A percentile compares a stretch with the other conserved stretches of the same genome.
These are phyloP conservation scores for Triplophysa bombifrons DNA, from an alignment of 2,797 vertebrate species.

Conservation along the genomic window DNA sequence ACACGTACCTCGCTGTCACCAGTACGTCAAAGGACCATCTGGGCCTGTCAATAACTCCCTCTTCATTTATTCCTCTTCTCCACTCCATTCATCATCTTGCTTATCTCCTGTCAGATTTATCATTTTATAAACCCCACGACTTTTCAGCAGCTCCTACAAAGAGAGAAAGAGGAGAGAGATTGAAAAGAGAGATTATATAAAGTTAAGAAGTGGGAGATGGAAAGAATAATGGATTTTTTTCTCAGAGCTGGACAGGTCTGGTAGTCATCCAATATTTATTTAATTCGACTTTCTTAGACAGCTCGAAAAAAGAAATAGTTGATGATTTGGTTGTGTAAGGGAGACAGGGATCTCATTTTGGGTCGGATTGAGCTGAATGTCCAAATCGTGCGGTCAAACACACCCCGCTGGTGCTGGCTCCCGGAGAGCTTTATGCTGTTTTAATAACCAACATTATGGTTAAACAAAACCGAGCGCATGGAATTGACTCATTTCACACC, in stretches of 20 bases:
- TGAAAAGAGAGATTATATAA: constrained; percentile 24
- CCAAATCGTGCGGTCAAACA: neutral
- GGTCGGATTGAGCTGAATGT: neutral
- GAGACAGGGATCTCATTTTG: neutral
- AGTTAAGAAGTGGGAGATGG: constrained; percentile 7
- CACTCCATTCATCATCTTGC: constrained; percentile 48
- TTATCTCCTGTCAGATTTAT: constrained; percentile 47
- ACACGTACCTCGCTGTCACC: constrained; percentile 96
- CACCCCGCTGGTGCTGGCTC: neutral
- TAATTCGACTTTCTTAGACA: constrained; percentile 10
- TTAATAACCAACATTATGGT: neutral
- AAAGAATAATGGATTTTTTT: constrained; percentile 21
- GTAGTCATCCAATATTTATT: constrained; percentile 1
- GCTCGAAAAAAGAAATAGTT: constrained; percentile 16
- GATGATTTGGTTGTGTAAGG: constrained; percentile 2
- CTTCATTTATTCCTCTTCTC: constrained; percentile 30
- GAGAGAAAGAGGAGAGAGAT: constrained; percentile 7
- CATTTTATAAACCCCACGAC: constrained; percentile 35
- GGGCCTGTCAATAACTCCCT: constrained; percentile 35
- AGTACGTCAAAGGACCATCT: constrained; percentile 78
- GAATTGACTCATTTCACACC: neutral
- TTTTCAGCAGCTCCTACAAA: constrained; percentile 31
- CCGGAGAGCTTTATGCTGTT: neutral
- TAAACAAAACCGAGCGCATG: neutral
- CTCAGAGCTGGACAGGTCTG: constrained; percentile 1